Percentiles rank a stretch among this genome's conserved stretches.
Conservation (phyloP, 30 jellyfish, hydroid and myxozoan species). For the Pelagia noctiluca region DNA sequence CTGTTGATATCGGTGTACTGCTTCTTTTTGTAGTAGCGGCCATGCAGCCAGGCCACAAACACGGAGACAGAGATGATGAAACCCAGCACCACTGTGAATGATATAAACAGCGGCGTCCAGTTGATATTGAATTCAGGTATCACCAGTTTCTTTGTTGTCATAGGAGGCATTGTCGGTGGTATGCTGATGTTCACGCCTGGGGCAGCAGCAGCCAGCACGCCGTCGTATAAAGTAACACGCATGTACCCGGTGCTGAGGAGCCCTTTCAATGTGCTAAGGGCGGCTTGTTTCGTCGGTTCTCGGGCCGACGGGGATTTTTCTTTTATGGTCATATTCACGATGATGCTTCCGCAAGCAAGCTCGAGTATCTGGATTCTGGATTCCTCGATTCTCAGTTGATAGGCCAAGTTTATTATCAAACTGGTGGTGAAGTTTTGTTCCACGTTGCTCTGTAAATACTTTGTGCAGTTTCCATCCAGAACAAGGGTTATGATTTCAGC, state of each 20-base stretch:
- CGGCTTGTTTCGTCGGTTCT: slow-evolving; percentile 55
- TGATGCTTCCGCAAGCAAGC: slow-evolving; percentile 57
- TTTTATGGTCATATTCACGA: slow-evolving; percentile 44
- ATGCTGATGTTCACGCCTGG: slow-evolving; percentile 59
- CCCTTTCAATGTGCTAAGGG: slow-evolving; percentile 21
- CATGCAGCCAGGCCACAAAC: slow-evolving; percentile 62
- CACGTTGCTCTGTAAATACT: neutral
- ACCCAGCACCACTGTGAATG: slow-evolving; percentile 19
- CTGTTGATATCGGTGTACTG: slow-evolving; percentile 54
- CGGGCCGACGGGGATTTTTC: slow-evolving; percentile 8
- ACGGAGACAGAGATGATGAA: slow-evolving; percentile 20
- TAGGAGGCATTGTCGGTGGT: slow-evolving; percentile 32
- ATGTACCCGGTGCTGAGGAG: slow-evolving; percentile 46
- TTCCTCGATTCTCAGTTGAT: slow-evolving; percentile 17
- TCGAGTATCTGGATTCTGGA: slow-evolving; percentile 30
- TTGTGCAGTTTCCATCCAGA: slow-evolving; percentile 54
- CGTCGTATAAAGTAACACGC: slow-evolving; percentile 44
- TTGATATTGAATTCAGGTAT: slow-evolving; percentile 58
- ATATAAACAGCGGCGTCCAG: slow-evolving; percentile 74
- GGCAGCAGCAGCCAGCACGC: slow-evolving; percentile 43
- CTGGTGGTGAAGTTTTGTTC: slow-evolving; percentile 3
- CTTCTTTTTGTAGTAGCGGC: slow-evolving; percentile 55
- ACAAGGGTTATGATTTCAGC: slow-evolving; percentile 49
- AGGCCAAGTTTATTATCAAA: slow-evolving; percentile 7
- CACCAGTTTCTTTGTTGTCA: slow-evolving; percentile 25